Evolutionary conservation across 2,113 vertebrate genomes (phyloP).

Genomic region (Gasterosteus aculeatus): DNA sequence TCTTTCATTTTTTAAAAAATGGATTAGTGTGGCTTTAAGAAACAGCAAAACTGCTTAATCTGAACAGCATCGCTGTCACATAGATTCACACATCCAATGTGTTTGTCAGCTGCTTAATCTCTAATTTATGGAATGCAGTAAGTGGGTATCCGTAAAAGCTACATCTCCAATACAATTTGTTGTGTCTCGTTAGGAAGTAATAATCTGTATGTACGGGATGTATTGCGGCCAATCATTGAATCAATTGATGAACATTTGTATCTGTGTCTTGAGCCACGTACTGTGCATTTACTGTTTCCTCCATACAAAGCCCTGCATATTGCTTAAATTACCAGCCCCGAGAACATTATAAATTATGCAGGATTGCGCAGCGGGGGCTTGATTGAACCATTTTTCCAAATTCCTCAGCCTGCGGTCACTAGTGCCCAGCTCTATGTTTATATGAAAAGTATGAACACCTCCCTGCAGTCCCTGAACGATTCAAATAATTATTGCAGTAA

Average conservation of each 20-base stretch:
- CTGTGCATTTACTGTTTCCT: not conserved
- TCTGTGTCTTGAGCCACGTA: too few relatives aligned
- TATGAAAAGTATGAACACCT: conserved; percentile 30
- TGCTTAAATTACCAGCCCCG: not conserved
- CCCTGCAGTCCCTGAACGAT: conserved; percentile 30
- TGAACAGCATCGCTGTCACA: too few relatives aligned
- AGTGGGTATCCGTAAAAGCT: not conserved
- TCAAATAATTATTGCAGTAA: conserved; percentile 41
- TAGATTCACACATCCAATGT: too few relatives aligned
- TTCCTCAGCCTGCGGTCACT: conserved; percentile 30
- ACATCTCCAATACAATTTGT: conserved; percentile 5
- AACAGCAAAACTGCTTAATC: too few relatives aligned
- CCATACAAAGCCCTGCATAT: not conserved
- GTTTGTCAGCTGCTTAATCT: too few relatives aligned
- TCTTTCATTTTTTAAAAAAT: not conserved
- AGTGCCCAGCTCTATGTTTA: conserved; percentile 19
- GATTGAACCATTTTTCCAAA: conserved; percentile 21
- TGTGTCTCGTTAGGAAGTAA: not conserved
- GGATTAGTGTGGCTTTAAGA: too few relatives aligned
- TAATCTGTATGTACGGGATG: conserved; percentile 3
- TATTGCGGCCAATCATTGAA: conserved; percentile 17
- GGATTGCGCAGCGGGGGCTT: too few relatives aligned
- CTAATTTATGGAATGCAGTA: not conserved
- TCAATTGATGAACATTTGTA: too few relatives aligned
- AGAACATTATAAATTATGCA: conserved; percentile 42